Evolutionary conservation across 2,113 vertebrate genomes (phyloP).

Genomic region (Sitta europaea): DNA sequence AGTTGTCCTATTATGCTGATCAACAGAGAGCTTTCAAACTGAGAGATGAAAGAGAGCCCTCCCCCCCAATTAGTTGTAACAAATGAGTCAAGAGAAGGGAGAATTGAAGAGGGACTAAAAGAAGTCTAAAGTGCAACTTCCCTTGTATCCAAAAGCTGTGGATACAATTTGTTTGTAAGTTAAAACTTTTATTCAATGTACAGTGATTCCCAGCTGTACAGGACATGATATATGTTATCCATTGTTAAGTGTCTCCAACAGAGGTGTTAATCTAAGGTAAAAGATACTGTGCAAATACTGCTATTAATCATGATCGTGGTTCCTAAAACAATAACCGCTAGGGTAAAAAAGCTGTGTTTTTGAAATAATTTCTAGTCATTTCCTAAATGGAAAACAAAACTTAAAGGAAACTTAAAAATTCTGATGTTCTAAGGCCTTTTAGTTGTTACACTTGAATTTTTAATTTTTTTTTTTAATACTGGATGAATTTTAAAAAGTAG

Average conservation of each 20-base stretch:
- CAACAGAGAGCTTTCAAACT: not conserved
- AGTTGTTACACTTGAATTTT: not conserved
- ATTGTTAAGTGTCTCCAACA: not conserved
- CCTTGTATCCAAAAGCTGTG: not conserved
- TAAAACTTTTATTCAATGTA: not conserved
- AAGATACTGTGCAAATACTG: constrained; percentile 1
- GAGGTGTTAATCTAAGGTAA: not conserved
- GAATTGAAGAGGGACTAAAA: not conserved
- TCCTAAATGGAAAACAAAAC: not conserved
- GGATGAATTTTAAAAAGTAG: not conserved
- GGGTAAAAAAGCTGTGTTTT: not conserved
- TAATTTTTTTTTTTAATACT: not conserved
- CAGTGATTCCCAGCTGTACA: not conserved
- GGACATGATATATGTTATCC: not conserved
- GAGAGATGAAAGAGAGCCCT: not conserved
- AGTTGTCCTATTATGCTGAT: not conserved
- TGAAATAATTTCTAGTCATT: not conserved
- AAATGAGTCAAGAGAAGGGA: not conserved
- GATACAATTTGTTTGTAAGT: not conserved
- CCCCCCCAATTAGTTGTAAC: not conserved
- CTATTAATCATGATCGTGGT: not conserved
- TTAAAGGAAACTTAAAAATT: not conserved
- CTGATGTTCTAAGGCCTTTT: not conserved
- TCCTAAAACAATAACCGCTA: not conserved
- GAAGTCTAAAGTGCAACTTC: not conserved